Evolutionary conservation across 2,113 vertebrate species (phyloP).

Genomic region (Polyodon spathula): DNA sequence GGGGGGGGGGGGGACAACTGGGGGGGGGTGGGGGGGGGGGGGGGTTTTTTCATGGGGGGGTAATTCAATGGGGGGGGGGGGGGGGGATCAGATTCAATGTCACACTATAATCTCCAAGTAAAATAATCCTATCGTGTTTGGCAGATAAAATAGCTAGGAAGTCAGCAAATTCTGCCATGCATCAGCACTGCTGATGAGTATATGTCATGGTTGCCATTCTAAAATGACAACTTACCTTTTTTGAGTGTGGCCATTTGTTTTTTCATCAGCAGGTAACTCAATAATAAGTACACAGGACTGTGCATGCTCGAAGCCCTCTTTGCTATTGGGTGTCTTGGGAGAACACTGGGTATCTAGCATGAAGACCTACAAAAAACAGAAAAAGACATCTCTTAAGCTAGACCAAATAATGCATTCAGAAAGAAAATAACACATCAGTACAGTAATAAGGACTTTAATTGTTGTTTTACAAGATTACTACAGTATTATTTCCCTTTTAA

Average conservation of each 20-base stretch:
- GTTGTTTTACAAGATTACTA: too few relatives aligned
- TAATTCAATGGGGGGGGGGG: too few relatives aligned
- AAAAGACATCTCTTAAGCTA: neutral
- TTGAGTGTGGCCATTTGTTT: conserved; percentile 77
- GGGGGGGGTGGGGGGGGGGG: too few relatives aligned
- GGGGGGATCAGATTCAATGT: too few relatives aligned
- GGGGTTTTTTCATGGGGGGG: too few relatives aligned
- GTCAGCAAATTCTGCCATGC: too few relatives aligned
- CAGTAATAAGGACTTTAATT: too few relatives aligned
- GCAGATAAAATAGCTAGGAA: too few relatives aligned
- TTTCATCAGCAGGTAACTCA: conserved; percentile 80
- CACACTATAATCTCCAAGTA: too few relatives aligned
- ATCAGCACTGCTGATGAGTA: neutral
- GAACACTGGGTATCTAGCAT: conserved; percentile 93
- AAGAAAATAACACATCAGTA: neutral
- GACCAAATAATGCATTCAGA: neutral
- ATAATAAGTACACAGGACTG: conserved; percentile 94
- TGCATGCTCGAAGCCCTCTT: conserved; percentile 92
- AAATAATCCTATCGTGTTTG: too few relatives aligned
- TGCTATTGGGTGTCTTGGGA: conserved; percentile 88
- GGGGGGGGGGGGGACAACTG: too few relatives aligned
- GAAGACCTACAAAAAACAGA: conserved; percentile 67
- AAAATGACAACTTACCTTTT: conserved; percentile 64
- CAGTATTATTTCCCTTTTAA: too few relatives aligned
- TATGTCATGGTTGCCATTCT: neutral